A percentile compares a stretch with the other conserved stretches of the same genome.
Evolutionary conservation across 1,140 invertebrate species (phyloP).

Genomic region (Oreohelix idahoensis): DNA sequence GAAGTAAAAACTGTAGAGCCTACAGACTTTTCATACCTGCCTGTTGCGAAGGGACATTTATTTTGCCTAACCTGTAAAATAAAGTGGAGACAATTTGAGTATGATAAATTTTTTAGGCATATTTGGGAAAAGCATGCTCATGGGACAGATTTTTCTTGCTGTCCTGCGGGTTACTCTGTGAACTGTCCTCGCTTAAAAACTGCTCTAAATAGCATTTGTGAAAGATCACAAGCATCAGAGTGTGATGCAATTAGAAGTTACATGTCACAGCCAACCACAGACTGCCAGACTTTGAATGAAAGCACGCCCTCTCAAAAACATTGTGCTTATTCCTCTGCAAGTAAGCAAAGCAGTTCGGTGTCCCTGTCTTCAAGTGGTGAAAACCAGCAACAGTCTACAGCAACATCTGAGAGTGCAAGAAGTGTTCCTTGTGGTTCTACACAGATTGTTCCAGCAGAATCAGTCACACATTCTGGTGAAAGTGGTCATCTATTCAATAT

Average conservation of each 20-base stretch:
- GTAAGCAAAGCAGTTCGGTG: not conserved
- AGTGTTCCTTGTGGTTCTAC: not conserved
- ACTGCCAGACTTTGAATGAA: not conserved
- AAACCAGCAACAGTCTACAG: not conserved
- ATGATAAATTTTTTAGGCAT: constrained; percentile 10
- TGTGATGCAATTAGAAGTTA: not conserved
- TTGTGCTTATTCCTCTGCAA: not conserved
- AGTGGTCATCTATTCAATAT: not conserved
- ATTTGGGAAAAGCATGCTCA: constrained; percentile 14
- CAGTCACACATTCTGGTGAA: not conserved
- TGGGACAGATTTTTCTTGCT: constrained; percentile 3
- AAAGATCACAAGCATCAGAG: not conserved
- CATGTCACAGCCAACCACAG: not conserved
- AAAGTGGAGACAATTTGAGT: not conserved
- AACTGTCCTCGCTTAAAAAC: not conserved
- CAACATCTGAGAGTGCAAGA: not conserved
- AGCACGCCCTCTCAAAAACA: not conserved
- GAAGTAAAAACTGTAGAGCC: not conserved
- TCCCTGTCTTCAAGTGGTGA: not conserved
- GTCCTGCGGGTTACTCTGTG: not conserved
- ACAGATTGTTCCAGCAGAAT: not conserved
- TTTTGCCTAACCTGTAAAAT: constrained; percentile 1
- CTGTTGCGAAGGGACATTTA: not conserved
- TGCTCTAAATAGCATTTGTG: not conserved
- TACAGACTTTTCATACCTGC: not conserved